Evolutionary conservation across 2,113 vertebrate species (phyloP).

Genomic region (Callorhinus ursinus): DNA sequence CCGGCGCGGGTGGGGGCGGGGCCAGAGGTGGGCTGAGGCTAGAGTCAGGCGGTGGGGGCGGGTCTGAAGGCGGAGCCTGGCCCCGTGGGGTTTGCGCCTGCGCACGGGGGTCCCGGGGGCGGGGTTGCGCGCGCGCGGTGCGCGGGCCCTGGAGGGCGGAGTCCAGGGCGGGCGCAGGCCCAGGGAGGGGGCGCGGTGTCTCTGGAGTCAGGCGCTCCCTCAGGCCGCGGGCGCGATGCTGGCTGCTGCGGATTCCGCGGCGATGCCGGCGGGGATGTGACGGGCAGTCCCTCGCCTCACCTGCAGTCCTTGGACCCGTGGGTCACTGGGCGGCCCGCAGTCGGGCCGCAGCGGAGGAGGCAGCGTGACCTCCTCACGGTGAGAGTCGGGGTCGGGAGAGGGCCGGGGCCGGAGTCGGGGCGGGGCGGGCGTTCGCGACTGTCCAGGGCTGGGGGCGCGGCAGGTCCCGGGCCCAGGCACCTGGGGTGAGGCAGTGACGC

Average conservation of each 20-base stretch:
- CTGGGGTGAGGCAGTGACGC: fast-evolving
- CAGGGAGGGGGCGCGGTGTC: slow-evolving; percentile 58
- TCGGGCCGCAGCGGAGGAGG: slow-evolving; percentile 22
- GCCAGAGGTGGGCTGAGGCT: background rate
- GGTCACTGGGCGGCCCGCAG: background rate
- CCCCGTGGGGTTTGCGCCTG: background rate
- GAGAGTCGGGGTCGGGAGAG: background rate
- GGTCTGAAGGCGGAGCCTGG: background rate
- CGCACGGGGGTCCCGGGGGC: background rate
- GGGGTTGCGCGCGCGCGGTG: slow-evolving; percentile 51
- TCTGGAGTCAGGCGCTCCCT: background rate
- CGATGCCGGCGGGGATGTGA: slow-evolving; percentile 42
- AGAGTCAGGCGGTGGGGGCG: background rate
- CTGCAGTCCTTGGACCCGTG: background rate
- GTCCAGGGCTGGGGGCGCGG: background rate
- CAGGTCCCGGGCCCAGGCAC: background rate
- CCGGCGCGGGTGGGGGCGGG: background rate
- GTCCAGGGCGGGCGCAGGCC: slow-evolving; percentile 38
- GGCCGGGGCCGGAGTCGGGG: background rate
- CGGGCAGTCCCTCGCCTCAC: background rate
- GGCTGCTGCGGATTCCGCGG: background rate
- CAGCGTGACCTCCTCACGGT: slow-evolving; percentile 61
- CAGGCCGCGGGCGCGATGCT: slow-evolving; percentile 47
- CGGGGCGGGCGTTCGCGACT: fast-evolving
- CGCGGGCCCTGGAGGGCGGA: slow-evolving; percentile 60